Conservation (phyloP, 2,888 invertebrate species). For the Cheilosia soror region DNA sequence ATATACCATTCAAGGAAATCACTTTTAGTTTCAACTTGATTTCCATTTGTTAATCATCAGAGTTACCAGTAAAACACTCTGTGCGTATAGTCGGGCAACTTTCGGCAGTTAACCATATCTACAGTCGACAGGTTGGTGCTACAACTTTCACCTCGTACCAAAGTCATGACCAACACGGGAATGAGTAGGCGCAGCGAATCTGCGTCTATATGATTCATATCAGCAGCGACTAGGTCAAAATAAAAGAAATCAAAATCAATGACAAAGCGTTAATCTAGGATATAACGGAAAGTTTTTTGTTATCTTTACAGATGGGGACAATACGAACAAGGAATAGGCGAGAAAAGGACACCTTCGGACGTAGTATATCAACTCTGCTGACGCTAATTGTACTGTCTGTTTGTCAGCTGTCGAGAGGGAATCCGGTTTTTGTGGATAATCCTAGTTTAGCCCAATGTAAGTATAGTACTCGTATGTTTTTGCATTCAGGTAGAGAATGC, state of each 20-base stretch:
- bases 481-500: conserved; percentile 41
- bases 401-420: conserved; percentile 79
- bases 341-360: conserved; percentile 50
- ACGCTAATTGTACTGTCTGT: conserved; percentile 76
- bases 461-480: conserved; percentile 76
- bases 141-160: conserved; percentile 70
- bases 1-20: conserved; percentile 46
- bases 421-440: conserved; percentile 83
- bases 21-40: conserved; percentile 67
- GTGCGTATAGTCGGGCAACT: conserved; percentile 25
- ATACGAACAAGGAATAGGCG: conserved; percentile 72
- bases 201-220: conserved; percentile 56
- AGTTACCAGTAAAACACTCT: background rate
- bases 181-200: conserved; percentile 51
- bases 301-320: conserved; percentile 80
- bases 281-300: conserved; percentile 48
- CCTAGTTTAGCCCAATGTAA: conserved; percentile 84
- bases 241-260: conserved; percentile 21
- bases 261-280: background rate
- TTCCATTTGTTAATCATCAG: conserved; percentile 53
- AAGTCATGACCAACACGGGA: conserved; percentile 60
- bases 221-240: conserved; percentile 58
- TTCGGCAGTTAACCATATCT: conserved; percentile 46
- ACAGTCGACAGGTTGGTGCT: conserved; percentile 55
- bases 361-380: conserved; percentile 51